Base-by-base conservation (phyloP, 2,113 vertebrate genomes). In the Anarhynchus alexandrinus region DNA sequence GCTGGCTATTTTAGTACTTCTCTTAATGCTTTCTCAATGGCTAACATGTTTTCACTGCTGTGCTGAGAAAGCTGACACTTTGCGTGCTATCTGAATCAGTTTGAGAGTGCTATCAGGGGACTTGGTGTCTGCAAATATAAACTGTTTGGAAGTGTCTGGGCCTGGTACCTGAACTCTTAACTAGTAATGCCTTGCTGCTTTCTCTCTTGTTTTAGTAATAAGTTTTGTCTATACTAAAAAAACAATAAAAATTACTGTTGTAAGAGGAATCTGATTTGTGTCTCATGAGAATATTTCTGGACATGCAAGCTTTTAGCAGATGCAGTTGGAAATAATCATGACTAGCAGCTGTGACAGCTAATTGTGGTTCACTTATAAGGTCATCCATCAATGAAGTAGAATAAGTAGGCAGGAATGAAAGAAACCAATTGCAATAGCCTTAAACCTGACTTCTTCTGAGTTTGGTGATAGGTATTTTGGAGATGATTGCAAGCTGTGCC, bases 1-100 rank as follows among this genome's bases (percentile, higher is more conserved):
- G 79, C 29, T 49, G 73, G 61, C 84, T 89, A 27, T 61, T 96
- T 89, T 47, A 82, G 57, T 82, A 6, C 58, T 82, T 81, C 20
- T 54, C 29, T 42, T 67, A 76, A 72, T 72, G 82, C 74, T 62
- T 76, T 90, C 88, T 87, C 78, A 40, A 18, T n/a, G 71, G 52
- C 85, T 94, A 57, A 90, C 61, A 71, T 26, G 32, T 80, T 82
- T 78, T 79, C 10, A 17, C 9, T 72, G 73, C 73, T 65, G 36
- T 76, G 49, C 66, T 88, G 94, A 71, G 70, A 91, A 89, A 77
- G 62, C 61, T 0, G 2, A 70, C 42, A 26, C n/a, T 43, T 66
- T 32, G 16, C 0, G 0, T n/a, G 62, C 64, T 26, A 15, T n/a
- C 23, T 0, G 5, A 45, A 84, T 61, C 0, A 0, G 16, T 64